Conservation (phyloP, 2,797 vertebrate species). For the Muscicapa comitata region DNA sequence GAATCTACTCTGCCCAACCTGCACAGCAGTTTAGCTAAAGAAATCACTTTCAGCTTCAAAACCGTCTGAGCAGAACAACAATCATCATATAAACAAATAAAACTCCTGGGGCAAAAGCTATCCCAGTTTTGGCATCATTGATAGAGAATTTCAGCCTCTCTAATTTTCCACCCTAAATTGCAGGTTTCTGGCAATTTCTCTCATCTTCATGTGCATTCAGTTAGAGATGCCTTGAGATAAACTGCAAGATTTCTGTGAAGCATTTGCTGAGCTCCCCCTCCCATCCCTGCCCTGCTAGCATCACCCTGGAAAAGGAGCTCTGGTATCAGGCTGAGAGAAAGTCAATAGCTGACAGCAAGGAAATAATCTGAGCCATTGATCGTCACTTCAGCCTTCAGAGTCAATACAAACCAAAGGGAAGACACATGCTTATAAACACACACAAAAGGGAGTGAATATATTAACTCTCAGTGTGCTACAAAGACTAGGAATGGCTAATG, state of each 20-base stretch:
- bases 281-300: background rate
- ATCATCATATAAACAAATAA: background rate
- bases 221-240: slow-evolving; percentile 26
- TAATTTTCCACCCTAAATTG: background rate
- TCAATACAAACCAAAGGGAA: slow-evolving; percentile 69
- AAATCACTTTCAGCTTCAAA: slow-evolving; percentile 9
- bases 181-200: background rate
- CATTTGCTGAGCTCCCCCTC: background rate
- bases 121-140: background rate
- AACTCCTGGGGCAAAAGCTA: background rate
- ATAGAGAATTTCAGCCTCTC: background rate
- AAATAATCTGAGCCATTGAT: slow-evolving; percentile 83
- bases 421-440: slow-evolving; percentile 48
- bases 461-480: slow-evolving; percentile 26
- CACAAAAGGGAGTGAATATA: slow-evolving; percentile 8
- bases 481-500: background rate
- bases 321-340: slow-evolving; percentile 74
- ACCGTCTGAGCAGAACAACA: background rate
- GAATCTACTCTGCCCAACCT: background rate
- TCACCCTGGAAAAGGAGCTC: slow-evolving; percentile 53
- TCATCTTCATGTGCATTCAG: background rate
- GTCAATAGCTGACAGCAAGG: slow-evolving; percentile 80
- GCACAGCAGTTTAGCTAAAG: background rate
- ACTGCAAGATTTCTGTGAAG: background rate
- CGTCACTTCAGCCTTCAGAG: slow-evolving; percentile 72